These are phyloP conservation scores for Coturnix japonica DNA, from an alignment of 2,113 vertebrate genomes.

Conservation along the genomic window DNA sequence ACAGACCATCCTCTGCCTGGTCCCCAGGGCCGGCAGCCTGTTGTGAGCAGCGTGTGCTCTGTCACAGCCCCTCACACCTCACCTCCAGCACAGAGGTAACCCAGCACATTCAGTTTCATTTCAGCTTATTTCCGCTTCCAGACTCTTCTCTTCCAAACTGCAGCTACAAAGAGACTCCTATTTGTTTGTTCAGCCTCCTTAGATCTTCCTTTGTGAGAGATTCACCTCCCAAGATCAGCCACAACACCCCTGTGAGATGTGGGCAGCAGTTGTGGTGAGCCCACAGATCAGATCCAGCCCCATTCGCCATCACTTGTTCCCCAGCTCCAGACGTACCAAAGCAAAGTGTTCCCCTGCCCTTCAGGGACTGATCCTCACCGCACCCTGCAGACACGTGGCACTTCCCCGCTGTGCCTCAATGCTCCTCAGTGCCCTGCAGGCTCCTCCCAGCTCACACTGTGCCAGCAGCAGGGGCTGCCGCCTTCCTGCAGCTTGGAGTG, in stretches of 20 bases:
- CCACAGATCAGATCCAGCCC: no score
- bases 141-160: not conserved
- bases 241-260: not conserved
- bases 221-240: not conserved
- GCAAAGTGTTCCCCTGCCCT: not conserved
- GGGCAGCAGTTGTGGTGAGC: no score
- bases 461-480: not conserved
- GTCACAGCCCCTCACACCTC: not conserved
- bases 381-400: not conserved
- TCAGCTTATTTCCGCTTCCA: not conserved
- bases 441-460: not conserved
- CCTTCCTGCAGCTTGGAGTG: not conserved
- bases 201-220: not conserved
- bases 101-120: not conserved
- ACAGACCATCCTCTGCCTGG: accelerated
- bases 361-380: not conserved
- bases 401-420: not conserved
- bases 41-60: no score
- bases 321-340: no score
- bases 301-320: not conserved
- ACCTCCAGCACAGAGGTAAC: not conserved
- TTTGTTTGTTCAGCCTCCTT: not conserved
- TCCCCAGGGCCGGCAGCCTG: not conserved
- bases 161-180: not conserved
- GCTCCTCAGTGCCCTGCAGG: not conserved